phyloP scores from a whole-genome alignment of 2,113 vertebrate genomes.

The Epinephelus cyanopodus region DNA sequence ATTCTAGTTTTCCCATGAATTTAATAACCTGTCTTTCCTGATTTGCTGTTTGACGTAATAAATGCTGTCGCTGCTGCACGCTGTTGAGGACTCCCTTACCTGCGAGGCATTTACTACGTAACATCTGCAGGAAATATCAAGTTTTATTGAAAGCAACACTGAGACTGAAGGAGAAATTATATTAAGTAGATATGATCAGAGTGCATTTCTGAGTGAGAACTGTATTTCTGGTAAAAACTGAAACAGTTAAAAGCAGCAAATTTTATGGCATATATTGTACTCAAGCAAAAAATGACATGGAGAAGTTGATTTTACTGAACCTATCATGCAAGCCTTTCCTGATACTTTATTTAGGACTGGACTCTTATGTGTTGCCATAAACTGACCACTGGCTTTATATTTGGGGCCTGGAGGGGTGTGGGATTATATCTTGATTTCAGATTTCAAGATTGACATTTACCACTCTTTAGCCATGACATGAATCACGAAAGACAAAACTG shows the following conservation, averaged over 20 bases:
- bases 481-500: slow-evolving; percentile 11
- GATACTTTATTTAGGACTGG: background rate
- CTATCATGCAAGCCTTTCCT: background rate
- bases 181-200: background rate
- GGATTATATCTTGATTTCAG: background rate
- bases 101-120: background rate
- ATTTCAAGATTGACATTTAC: background rate
- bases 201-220: background rate
- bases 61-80: background rate
- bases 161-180: background rate
- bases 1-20: background rate
- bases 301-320: background rate
- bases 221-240: background rate
- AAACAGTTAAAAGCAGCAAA: background rate
- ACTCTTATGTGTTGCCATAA: background rate
- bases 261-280: background rate
- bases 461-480: background rate
- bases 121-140: background rate
- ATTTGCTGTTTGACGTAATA: background rate
- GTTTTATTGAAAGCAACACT: background rate
- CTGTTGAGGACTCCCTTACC: background rate
- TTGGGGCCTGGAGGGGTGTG: background rate
- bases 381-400: background rate
- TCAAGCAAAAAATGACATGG: too few species aligned
- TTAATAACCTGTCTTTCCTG: background rate